A percentile compares a stretch with the other conserved stretches of the same genome.
Evolutionary conservation across 30 jellyfish, hydroid and myxozoan species (phyloP).

Genomic region (Phacellophora camtschatica): DNA sequence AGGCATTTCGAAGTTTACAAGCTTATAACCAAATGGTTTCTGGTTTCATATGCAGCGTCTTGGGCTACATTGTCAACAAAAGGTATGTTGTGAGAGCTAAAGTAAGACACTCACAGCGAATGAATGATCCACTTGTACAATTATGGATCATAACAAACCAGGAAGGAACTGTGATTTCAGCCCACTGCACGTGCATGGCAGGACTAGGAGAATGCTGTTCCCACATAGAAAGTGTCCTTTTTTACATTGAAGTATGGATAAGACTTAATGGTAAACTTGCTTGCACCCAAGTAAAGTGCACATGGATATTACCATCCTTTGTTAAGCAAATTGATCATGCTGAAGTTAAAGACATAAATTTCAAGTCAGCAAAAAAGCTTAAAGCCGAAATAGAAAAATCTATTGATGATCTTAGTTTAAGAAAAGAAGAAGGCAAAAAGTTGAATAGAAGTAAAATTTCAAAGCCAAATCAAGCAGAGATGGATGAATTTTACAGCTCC

Average conservation of each 20-base stretch:
- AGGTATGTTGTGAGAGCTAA: constrained; percentile 21
- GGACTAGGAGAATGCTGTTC: constrained; percentile 27
- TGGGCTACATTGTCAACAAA: not conserved
- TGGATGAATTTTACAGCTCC: too few species aligned
- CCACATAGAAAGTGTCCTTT: constrained; percentile 5
- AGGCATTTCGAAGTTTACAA: constrained; percentile 32
- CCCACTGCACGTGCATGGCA: constrained; percentile 25
- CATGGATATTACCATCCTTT: constrained; percentile 10
- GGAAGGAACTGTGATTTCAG: constrained; percentile 30
- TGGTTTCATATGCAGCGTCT: constrained; percentile 38
- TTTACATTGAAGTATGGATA: constrained; percentile 23
- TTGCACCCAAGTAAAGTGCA: constrained; percentile 19
- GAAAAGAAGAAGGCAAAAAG: not conserved
- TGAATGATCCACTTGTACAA: constrained; percentile 40
- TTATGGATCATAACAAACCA: constrained; percentile 19
- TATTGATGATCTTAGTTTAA: not conserved
- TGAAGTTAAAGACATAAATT: not conserved
- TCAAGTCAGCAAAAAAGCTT: not conserved
- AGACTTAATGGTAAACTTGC: constrained; percentile 12
- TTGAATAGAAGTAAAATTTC: not conserved
- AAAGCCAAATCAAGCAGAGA: too few species aligned
- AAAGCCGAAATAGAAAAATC: not conserved
- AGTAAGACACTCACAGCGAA: constrained; percentile 45
- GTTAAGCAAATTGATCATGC: constrained; percentile 6
- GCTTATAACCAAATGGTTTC: constrained; percentile 56